These are phyloP conservation scores for Folsomia manolachei DNA, from an alignment of 2,888 invertebrate species.

Conservation along the genomic window DNA sequence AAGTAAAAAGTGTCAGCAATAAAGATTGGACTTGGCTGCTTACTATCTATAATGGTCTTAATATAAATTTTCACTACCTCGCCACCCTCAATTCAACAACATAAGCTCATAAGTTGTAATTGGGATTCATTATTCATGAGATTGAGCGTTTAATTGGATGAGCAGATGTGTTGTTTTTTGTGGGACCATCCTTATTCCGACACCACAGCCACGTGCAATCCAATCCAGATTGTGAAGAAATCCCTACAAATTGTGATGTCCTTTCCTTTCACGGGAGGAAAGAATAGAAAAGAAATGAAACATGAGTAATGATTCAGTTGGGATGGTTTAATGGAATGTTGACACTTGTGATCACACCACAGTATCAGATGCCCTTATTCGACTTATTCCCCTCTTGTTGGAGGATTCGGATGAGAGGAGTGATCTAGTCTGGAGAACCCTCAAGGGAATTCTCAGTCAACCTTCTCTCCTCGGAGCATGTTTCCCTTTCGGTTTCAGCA, in stretches of 20 bases:
- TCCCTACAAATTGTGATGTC: not conserved
- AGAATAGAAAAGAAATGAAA: no score
- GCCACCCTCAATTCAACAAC: not conserved
- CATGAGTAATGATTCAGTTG: slow-evolving; percentile 17
- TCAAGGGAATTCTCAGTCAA: slow-evolving; percentile 4
- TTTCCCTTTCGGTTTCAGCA: not conserved
- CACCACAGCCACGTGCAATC: not conserved
- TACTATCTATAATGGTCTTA: not conserved
- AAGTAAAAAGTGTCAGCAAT: not conserved
- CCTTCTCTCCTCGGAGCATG: not conserved
- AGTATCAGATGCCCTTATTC: not conserved
- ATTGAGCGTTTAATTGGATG: not conserved
- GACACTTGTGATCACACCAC: slow-evolving; percentile 10
- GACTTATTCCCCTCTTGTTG: no score
- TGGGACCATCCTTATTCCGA: not conserved
- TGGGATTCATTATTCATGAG: slow-evolving; percentile 7
- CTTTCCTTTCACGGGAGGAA: no score
- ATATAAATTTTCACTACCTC: not conserved
- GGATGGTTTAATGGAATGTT: slow-evolving; percentile 21
- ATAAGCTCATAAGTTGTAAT: not conserved
- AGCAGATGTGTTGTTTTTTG: slow-evolving; percentile 1
- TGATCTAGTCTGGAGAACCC: no score
- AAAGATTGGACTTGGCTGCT: not conserved
- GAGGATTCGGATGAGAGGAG: slow-evolving; percentile 14
- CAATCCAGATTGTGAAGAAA: not conserved